Evolutionary conservation across 2,113 vertebrate genomes (phyloP).

Genomic region (Heterocephalus glaber): DNA sequence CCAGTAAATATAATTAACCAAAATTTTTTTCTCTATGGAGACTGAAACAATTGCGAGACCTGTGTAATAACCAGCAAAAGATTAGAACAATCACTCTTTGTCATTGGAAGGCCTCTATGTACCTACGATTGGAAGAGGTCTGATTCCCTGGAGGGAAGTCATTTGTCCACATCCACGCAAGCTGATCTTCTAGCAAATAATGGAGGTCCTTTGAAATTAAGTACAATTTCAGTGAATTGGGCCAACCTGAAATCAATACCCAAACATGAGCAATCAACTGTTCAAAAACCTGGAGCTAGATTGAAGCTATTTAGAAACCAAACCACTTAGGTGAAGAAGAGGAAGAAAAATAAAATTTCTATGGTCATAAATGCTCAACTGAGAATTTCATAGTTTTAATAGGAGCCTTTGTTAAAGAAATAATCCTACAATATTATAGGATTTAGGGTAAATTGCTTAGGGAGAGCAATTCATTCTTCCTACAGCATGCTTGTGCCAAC

Average conservation of each 20-base stretch:
- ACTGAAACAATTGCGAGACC: slow-evolving; percentile 1
- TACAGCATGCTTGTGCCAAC: neutral
- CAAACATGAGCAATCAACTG: slow-evolving; percentile 67
- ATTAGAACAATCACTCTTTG: slow-evolving; percentile 71
- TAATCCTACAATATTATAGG: neutral
- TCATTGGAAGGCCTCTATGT: slow-evolving; percentile 32
- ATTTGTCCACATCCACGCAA: slow-evolving; percentile 71
- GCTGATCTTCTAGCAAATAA: slow-evolving; percentile 64
- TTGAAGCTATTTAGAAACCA: slow-evolving; percentile 46
- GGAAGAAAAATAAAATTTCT: slow-evolving; percentile 61
- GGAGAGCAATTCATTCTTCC: neutral
- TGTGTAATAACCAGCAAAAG: slow-evolving; percentile 13
- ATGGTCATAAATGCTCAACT: neutral
- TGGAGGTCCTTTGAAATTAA: slow-evolving; percentile 70
- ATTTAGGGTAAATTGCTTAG: neutral
- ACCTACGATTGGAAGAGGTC: slow-evolving; percentile 57
- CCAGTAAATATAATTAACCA: slow-evolving; percentile 43
- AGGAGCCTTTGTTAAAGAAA: slow-evolving; percentile 53
- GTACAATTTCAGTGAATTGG: slow-evolving; percentile 74
- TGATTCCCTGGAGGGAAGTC: slow-evolving; percentile 68
- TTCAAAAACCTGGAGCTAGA: slow-evolving; percentile 59
- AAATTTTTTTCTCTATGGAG: slow-evolving; percentile 17
- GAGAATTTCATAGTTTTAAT: slow-evolving; percentile 50
- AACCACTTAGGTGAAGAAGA: slow-evolving; percentile 45
- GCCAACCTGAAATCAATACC: slow-evolving; percentile 70